Evolutionary conservation across 2,113 vertebrate species (phyloP).

Genomic region (Paraplagusia blochii): DNA sequence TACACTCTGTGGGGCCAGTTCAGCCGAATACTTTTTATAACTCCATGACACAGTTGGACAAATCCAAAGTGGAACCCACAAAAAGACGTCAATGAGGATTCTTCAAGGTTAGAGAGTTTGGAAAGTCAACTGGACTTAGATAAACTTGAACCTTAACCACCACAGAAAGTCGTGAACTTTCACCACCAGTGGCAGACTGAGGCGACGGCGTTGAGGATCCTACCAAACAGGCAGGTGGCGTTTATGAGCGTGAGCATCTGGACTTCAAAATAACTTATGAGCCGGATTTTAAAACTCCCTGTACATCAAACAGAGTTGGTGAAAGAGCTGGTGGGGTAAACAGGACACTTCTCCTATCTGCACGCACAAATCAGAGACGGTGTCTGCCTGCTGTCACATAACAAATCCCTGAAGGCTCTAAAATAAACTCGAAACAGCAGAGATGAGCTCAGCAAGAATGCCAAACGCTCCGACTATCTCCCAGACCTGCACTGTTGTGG

Average conservation of each 20-base stretch:
- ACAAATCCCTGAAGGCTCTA: slow-evolving; percentile 8
- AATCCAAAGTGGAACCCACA: slow-evolving; percentile 28
- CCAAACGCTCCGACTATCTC: slow-evolving; percentile 56
- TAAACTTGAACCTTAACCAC: too few species aligned
- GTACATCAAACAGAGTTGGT: neutral
- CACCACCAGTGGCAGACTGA: slow-evolving; percentile 16
- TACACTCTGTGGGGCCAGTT: too few species aligned
- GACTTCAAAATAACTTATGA: slow-evolving; percentile 21
- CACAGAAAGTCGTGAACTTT: slow-evolving; percentile 4
- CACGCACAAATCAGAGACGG: slow-evolving; percentile 9
- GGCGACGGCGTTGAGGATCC: neutral
- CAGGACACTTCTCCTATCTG: neutral
- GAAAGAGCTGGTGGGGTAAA: slow-evolving; percentile 1
- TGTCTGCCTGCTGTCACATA: neutral
- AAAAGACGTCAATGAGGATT: slow-evolving; percentile 1
- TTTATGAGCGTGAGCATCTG: slow-evolving; percentile 23
- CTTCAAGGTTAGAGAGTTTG: too few species aligned
- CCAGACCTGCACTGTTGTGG: slow-evolving; percentile 14
- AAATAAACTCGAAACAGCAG: slow-evolving; percentile 12
- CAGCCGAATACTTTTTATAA: neutral
- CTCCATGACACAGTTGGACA: slow-evolving; percentile 18
- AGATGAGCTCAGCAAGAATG: slow-evolving; percentile 37
- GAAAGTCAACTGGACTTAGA: too few species aligned
- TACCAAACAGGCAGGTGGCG: slow-evolving; percentile 16
- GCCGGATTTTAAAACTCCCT: neutral